Base-by-base conservation (phyloP, 2,113 vertebrate species). In the Bagarius yarrelli region DNA sequence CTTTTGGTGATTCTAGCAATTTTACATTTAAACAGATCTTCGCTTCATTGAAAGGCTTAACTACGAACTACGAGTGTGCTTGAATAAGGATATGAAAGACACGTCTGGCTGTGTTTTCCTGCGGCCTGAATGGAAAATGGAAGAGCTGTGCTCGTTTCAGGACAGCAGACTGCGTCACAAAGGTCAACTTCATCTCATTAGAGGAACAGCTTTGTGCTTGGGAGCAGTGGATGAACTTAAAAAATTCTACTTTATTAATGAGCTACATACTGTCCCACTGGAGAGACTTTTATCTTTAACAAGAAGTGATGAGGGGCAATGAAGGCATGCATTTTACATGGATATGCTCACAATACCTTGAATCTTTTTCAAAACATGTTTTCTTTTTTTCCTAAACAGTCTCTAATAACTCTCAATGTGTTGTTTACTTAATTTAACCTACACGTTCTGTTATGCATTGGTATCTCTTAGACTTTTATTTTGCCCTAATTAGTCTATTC, bases 161-260 rank as follows among this genome's bases (percentile, higher is more conserved):
- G 74, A 85, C 74, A 78, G 84, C 73, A 60, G 84, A 71, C 69
- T 73, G 30, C 40, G n/a, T 81, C 78, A 85, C 73, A 81, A 74
- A 85, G 84, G 84, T 85, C 84, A 78, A 83, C 61, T 80, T 60
- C 59, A 81, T 81, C 78, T 81, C 73, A 85, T 85, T 83, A 74
- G 81, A 85, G 78, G 73, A 73, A 85, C 81, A 85, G 84, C 73
- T 83, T 81, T 81, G 67, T 23, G 60, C 81, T 85, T 67, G 78
- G 81, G 81, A 78, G 67, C 78, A 74, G 78, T 59, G 76, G 60
- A 71, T 79, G 36, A 74, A 81, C 74, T 83, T 81, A 81, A 76
- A 44, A 83, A 83, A 83, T 30, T 40, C 67, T 80, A 52, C 80
- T 85, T 83, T 85, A 85, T 83, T 85, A 85, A 85, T 83, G 69